phyloP scores from a whole-genome alignment of 2,797 vertebrate species.

The Smutsia gigantea region DNA sequence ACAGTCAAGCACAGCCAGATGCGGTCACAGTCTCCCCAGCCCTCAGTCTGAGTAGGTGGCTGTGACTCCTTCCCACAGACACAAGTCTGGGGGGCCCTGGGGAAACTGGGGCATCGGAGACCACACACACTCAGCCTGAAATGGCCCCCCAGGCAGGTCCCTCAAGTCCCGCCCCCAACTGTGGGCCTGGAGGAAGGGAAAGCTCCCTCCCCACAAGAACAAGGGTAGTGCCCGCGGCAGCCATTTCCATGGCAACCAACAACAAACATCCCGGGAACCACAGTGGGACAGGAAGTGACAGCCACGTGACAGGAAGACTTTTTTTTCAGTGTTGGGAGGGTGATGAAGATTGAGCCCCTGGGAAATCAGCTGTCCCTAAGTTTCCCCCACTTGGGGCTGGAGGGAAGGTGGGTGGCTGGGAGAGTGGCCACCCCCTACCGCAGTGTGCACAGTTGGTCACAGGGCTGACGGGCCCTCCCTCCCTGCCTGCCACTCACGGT shows the following conservation, averaged over 20 bases:
- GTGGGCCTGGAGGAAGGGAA: slow-evolving; percentile 54
- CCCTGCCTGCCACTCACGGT: slow-evolving; percentile 64
- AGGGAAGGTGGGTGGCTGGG: neutral
- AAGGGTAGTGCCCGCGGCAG: slow-evolving; percentile 72
- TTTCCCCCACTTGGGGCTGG: neutral
- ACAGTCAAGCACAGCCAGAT: slow-evolving; percentile 33
- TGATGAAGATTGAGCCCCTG: neutral
- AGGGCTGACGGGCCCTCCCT: neutral
- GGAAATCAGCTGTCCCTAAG: slow-evolving; percentile 39
- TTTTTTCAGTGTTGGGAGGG: slow-evolving; percentile 6
- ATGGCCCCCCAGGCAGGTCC: slow-evolving; percentile 31
- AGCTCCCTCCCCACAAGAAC: slow-evolving; percentile 72
- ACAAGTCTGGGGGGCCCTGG: slow-evolving; percentile 59
- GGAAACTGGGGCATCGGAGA: slow-evolving; percentile 62
- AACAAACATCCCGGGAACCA: slow-evolving; percentile 82
- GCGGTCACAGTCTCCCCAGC: neutral
- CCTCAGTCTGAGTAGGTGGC: slow-evolving; percentile 56
- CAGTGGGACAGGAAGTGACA: slow-evolving; percentile 80
- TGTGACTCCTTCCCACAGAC: slow-evolving; percentile 64
- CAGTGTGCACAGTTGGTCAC: neutral
- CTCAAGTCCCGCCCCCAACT: neutral
- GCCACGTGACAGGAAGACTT: slow-evolving; percentile 79
- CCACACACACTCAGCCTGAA: slow-evolving; percentile 71
- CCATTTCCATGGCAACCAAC: slow-evolving; percentile 78
- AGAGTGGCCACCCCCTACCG: neutral